phyloP scores from a whole-genome alignment of 2,888 invertebrate genomes.

The Xylota sylvarum region DNA sequence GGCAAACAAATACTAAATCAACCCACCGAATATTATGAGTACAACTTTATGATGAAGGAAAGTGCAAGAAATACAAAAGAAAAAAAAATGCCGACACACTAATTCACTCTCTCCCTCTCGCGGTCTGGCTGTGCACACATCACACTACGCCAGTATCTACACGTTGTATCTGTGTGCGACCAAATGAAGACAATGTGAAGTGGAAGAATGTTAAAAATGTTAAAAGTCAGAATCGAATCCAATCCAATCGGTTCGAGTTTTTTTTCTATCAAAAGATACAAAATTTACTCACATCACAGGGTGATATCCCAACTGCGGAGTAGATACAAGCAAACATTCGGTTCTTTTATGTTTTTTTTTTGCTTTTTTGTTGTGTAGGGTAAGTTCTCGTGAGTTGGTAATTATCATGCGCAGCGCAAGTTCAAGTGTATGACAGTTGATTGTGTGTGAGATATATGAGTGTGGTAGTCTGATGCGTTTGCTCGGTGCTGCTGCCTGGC shows the following conservation, averaged over 20 bases:
- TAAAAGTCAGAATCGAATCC: constrained; percentile 50
- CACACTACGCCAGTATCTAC: constrained; percentile 3
- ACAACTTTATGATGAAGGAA: constrained; percentile 63
- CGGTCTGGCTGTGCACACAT: constrained; percentile 2
- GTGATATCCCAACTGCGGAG: constrained; percentile 25
- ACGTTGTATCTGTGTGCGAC: constrained; percentile 5
- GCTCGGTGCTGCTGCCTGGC: constrained; percentile 14
- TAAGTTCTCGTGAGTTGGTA: constrained; percentile 57
- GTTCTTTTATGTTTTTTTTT: background rate
- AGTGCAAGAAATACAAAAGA: constrained; percentile 65
- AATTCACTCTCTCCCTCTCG: constrained; percentile 60
- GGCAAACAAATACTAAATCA: constrained; percentile 84
- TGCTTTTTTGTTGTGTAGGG: constrained; percentile 57
- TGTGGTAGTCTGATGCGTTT: constrained; percentile 43
- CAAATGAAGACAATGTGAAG: constrained; percentile 50
- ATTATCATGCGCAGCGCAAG: constrained; percentile 69
- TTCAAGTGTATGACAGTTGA: constrained; percentile 68
- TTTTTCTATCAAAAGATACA: constrained; percentile 27
- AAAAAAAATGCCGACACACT: constrained; percentile 72
- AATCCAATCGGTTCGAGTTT: constrained; percentile 27
- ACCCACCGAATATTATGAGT: constrained; percentile 63
- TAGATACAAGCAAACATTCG: constrained; percentile 14
- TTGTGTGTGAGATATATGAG: constrained; percentile 3
- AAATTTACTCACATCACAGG: constrained; percentile 20
- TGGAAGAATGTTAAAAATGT: constrained; percentile 47